Evolutionary conservation across 2,888 invertebrate genomes (phyloP), one percentile per base, ranked within the genome.

Genomic region (Gastrophysa polygoni): DNA sequence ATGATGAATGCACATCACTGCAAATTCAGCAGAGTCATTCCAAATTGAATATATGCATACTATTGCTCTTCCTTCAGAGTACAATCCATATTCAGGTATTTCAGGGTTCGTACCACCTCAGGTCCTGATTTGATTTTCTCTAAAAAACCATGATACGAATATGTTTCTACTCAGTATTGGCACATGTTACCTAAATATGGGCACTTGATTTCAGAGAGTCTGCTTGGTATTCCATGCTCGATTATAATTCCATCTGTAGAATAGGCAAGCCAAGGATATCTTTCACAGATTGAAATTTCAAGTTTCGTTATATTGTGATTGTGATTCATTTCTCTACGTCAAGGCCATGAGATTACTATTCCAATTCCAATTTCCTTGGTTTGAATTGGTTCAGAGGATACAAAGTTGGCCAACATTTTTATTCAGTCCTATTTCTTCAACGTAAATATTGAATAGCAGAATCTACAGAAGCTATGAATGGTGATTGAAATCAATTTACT

Each of bases 191-290:
- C 58, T 8, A 34, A 28, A 29, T 43, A 58, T 16, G 56, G 51
- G 48, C 66, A 66, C 59, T 63, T 66, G 34, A 66, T 66, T 63
- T 66, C 52, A 7, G 21, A 17, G 10, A 54, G 34, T 21, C 20
- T 51, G 20, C 16, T 38, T 20, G 64, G 64, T 44, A 54, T 57
- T 24, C 44, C 61, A 28, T 61, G 44, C 43, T 59, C 48, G 32
- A 64, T 49, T 11, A 61, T 47, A 11, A 61, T 38, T 32, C 51
- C 57, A 61, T 64, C 60, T 21, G 64, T 52, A 28, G 60, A 61
- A 52, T 50, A 64, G 11, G 14, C 57, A 24, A 64, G 28, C 60
- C 64, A 64, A 21, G 60, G 51, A 32, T 64, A 60, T 32, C 10
- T 16, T 14, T 50, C 8, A 14, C 50, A 49, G 16, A 64, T 51